Conservation (phyloP, 2,797 vertebrate genomes). For the Botia kubotai region DNA sequence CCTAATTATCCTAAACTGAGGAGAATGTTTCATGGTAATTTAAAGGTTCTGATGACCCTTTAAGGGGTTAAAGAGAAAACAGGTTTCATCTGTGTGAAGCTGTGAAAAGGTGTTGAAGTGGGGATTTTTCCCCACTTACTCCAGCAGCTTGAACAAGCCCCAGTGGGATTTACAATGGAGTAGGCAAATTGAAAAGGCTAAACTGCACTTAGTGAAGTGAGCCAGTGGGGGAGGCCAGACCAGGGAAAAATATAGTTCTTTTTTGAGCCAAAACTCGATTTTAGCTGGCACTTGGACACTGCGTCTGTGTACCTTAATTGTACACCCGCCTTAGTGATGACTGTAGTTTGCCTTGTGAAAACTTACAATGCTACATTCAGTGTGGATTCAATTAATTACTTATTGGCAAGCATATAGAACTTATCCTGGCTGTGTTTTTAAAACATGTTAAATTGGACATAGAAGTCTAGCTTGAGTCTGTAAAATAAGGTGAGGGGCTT, state of each 20-base stretch:
- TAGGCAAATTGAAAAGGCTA: constrained; percentile 82
- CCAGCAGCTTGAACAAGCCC: constrained; percentile 69
- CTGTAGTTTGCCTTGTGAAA: constrained; percentile 67
- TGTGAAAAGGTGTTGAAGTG: constrained; percentile 63
- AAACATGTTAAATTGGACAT: constrained; percentile 3
- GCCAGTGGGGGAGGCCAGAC: constrained; percentile 73
- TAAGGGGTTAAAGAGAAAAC: constrained; percentile 30
- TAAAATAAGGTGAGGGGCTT: constrained; percentile 6
- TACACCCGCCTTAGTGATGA: constrained; percentile 73
- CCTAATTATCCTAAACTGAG: neutral
- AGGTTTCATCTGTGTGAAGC: constrained; percentile 59
- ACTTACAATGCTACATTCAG: constrained; percentile 55
- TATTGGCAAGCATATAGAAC: constrained; percentile 1
- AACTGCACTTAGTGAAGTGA: constrained; percentile 75
- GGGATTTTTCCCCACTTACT: constrained; percentile 56
- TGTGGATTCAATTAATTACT: constrained; percentile 34
- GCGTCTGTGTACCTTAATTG: constrained; percentile 76
- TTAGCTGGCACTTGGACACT: constrained; percentile 76
- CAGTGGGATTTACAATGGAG: constrained; percentile 80
- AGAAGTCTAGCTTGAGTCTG: neutral
- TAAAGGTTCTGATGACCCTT: neutral
- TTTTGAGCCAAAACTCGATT: constrained; percentile 78
- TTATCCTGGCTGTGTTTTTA: constrained; percentile 15
- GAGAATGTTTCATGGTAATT: neutral
- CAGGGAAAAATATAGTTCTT: constrained; percentile 77